Base-by-base conservation (phyloP, 2,113 vertebrate species). In the Lagopus muta region DNA sequence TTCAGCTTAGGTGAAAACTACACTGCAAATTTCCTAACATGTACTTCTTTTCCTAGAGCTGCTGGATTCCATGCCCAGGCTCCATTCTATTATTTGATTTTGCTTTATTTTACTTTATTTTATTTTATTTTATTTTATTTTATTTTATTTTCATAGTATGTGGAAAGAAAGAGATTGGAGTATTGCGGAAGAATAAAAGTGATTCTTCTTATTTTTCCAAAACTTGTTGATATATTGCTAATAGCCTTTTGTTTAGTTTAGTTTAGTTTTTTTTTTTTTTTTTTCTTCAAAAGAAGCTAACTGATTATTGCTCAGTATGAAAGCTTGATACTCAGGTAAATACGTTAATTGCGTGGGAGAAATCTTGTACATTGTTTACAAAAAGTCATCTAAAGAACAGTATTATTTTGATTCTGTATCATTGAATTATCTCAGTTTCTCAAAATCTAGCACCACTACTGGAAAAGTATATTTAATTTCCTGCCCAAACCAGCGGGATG, bases 401-500 rank as follows among this genome's bases (percentile, higher is more conserved):
- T 64, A 40, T 52, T 45, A n/a, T 86, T 75, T 87, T 89, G 75
- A 74, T 80, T 87, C 43, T 17, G 76, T 80, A 43, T 71, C 57
- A 57, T 43, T 91, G 76, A 25, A 9, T 80, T 96, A 78, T 78
- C 57, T 83, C 47, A 67, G n/a, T 87, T 80, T 89, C 45, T 80
- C 60, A 89, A 32, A 89, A 80, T 65, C 75, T 86, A 89, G 1
- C 36, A 22, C 40, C 84, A 43, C 67, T 85, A 94, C 82, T 80
- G 72, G 81, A 94, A 93, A 91, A 92, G 43, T 82, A 36, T 93
- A 24, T 90, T 90, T 86, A 84, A 90, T 94, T 95, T 88, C 65
- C 83, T 95, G 57, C 61, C 82, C 72, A 93, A 81, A 93, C 89
- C 93, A 86, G 87, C 89, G 64, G 72, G 72, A 92, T 95, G 92